Base-by-base conservation (phyloP, 2,888 invertebrate genomes). In the Metellina segmentata region DNA sequence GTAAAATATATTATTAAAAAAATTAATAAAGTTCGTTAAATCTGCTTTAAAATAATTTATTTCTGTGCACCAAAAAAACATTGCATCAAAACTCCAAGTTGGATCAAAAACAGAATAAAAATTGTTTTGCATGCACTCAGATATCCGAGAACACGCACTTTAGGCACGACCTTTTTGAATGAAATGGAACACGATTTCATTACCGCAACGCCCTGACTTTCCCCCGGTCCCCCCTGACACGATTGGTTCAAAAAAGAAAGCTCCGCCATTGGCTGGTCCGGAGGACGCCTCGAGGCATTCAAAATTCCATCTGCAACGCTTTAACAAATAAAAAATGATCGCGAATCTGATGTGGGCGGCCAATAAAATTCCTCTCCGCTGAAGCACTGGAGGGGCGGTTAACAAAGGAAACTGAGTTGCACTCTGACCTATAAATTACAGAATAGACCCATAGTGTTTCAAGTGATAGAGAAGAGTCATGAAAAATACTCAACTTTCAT, bases 311-410 rank as follows among this genome's bases (percentile, higher is more conserved):
- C 91, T 87, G 79, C 87, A 87, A 91, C 72, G 87, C 91, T 91
- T 88, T 87, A 87, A 91, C 91, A 87, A 91, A 91, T 91, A 91
- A 91, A 91, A 91, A 91, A 88, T 91, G 83, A 78, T 83, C 79
- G 85, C 90, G 81, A 90, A 90, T 90, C 90, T 61, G 81, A 86
- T 86, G 86, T 77, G 71, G 77, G 90, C 77, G 77, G 69, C 83
- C 82, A 82, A 91, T 91, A 87, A 91, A 91, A 91, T 87, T 87
- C 87, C 87, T 83, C 87, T 72, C 83, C 78, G 83, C 72, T 85
- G 51, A 49, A 48, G 11, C 70, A 20, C 53, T 75, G 49, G 69
- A 51, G 89, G 89, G 89, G 72, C 52, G 19, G 78, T 71, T 69
- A 70, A 89, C 89, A 89, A 89, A 89, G 52, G 72, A 53, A 87